A percentile compares a stretch with the other conserved stretches of the same genome.
phyloP scores from a whole-genome alignment of 1,140 invertebrate species.

The Stenopsyche tienmushanensis region DNA sequence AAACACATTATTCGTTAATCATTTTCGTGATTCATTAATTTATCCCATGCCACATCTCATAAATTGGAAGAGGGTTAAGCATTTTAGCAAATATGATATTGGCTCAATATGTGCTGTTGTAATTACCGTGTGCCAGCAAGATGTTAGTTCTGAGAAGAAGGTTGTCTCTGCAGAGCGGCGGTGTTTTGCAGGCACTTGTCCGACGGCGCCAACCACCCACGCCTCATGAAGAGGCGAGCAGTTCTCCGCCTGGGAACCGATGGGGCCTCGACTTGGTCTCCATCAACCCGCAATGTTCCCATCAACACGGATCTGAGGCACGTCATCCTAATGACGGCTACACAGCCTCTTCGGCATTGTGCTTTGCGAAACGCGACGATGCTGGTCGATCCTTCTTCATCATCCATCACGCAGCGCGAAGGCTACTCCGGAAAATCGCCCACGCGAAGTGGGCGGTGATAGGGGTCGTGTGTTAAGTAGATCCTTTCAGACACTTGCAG shows the following conservation, averaged over 20 bases:
- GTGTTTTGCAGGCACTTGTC: too few species aligned
- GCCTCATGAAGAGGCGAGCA: neutral
- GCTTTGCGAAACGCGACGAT: neutral
- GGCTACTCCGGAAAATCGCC: neutral
- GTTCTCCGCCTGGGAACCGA: slow-evolving; percentile 5
- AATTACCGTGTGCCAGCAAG: neutral
- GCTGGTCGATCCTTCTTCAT: neutral
- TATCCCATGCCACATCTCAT: too few species aligned
- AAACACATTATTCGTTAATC: too few species aligned
- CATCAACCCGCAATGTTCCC: neutral
- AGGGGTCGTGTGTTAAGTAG: neutral
- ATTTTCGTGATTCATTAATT: too few species aligned
- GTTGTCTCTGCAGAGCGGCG: slow-evolving; percentile 4
- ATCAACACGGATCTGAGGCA: neutral
- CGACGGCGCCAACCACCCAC: slow-evolving; percentile 8
- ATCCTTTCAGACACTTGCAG: too few species aligned
- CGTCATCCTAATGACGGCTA: slow-evolving; percentile 22
- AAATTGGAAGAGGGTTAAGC: too few species aligned
- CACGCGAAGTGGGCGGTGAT: neutral
- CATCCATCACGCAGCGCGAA: neutral
- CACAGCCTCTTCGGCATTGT: neutral
- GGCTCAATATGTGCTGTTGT: neutral
- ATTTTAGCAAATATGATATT: neutral
- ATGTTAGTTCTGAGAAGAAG: neutral
- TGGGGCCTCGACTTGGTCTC: neutral